Base-by-base conservation (phyloP, 2,888 invertebrate species). In the Sminthurinus aureus region DNA sequence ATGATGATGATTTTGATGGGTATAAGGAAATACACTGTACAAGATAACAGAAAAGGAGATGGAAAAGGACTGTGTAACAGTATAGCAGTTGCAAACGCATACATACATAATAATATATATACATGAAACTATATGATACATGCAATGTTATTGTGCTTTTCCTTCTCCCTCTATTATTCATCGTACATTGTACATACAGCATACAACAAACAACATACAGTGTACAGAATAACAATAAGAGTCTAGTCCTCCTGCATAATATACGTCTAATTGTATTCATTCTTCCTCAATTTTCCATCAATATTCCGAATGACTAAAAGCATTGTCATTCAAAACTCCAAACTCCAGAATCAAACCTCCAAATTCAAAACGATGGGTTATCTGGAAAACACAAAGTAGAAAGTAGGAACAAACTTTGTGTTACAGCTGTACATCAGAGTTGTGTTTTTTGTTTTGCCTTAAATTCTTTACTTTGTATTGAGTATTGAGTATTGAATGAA, bases 211-310 rank as follows among this genome's bases (percentile, higher is more conserved):
- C 58, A 58, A 9, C 18, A 3, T 9, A 58, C 2, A 58, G 13
- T 15, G 9, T 58, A 58, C 18, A 18, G 58, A 3, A 69, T 22
- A 20, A 71, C 71, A 71, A 71, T 67, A 64, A 15, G n/a, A 18
- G 18, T 69, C 6, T 71, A 26, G 58, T 15, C 18, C 71, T 15
- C 8, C n/a, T 69, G 69, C 20, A 69, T 71, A 71, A 24, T 71
- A 26, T 71, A 71, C 26, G 12, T 71, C 71, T 71, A 71, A 71
- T 71, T 71, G 71, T 71, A 71, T 22, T 71, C 24, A 26, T 71
- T 71, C 71, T 71, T 71, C 24, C 71, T 71, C 71, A 71, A 71
- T 71, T 71, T 71, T 71, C 71, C 71, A 71, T 71, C 71, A 71
- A 71, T 71, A 26, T 71, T 13, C 26, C 15, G 13, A 20, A 38